phyloP scores from a whole-genome alignment of 2,888 invertebrate genomes.

The Holacanthella duospinosa region DNA sequence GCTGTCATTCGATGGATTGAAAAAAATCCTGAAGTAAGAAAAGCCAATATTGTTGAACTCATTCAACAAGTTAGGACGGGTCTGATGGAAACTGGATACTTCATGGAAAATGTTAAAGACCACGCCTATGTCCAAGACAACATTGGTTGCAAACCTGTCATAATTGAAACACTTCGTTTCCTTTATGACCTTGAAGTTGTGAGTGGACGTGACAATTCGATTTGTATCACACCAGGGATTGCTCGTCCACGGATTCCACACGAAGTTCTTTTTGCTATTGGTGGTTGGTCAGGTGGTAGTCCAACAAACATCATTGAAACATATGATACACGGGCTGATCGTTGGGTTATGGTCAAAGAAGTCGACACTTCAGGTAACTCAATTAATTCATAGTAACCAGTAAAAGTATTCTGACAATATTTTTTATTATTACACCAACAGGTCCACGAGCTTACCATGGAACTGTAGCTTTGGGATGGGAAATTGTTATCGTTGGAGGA shows the following conservation, averaged over 20 bases:
- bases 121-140: conserved; percentile 74
- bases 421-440: no score
- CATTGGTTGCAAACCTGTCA: conserved; percentile 72
- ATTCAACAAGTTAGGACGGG: conserved; percentile 72
- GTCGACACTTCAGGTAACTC: conserved; percentile 59
- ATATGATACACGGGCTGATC: conserved; percentile 72
- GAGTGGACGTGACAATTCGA: conserved; percentile 56
- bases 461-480: conserved; percentile 72
- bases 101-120: conserved; percentile 69
- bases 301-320: conserved; percentile 72
- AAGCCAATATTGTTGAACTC: conserved; percentile 61
- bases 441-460: conserved; percentile 88
- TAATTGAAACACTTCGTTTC: conserved; percentile 82
- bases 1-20: conserved; percentile 78
- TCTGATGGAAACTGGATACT: conserved; percentile 76
- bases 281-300: conserved; percentile 61
- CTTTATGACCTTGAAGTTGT: conserved; percentile 77
- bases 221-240: conserved; percentile 67
- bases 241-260: conserved; percentile 66
- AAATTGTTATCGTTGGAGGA: conserved; percentile 82
- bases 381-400: not conserved
- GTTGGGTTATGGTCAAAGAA: conserved; percentile 71
- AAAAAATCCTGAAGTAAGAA: conserved; percentile 59
- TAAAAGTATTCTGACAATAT: not conserved
- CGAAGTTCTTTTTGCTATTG: conserved; percentile 63